phyloP scores from a whole-genome alignment of 1,140 invertebrate genomes.

The Drosophila micromelanica region DNA sequence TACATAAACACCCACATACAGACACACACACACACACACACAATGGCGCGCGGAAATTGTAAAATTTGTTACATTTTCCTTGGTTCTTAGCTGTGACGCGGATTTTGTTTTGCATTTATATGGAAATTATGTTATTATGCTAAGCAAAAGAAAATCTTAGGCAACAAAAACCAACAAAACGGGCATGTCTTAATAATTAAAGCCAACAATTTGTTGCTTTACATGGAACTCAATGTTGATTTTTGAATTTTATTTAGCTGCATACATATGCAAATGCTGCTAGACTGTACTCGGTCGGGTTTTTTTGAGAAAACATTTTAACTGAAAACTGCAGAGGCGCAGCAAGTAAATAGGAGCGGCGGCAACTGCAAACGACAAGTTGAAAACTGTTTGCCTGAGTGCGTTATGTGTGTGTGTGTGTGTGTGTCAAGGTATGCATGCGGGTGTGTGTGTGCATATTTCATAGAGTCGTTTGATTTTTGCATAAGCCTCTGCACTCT shows the following conservation, averaged over 20 bases:
- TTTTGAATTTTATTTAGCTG: neutral
- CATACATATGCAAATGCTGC: conserved; percentile 47
- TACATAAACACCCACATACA: neutral
- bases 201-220: conserved; percentile 13
- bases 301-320: conserved; percentile 71
- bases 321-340: conserved; percentile 75
- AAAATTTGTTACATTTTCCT: conserved; percentile 73
- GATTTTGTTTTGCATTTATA: conserved; percentile 51
- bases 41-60: conserved; percentile 74
- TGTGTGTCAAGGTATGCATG: conserved; percentile 11
- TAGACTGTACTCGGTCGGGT: neutral
- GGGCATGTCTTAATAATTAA: conserved; percentile 17
- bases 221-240: neutral
- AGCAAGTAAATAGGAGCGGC: conserved; percentile 68
- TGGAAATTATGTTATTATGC: conserved; percentile 43
- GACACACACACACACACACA: neutral
- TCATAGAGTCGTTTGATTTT: conserved; percentile 59
- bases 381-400: conserved; percentile 44
- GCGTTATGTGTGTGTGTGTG: conserved; percentile 15
- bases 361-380: conserved; percentile 67
- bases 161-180: conserved; percentile 8
- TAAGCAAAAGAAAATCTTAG: conserved; percentile 25
- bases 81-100: conserved; percentile 29
- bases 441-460: conserved; percentile 22
- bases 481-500: conserved; percentile 65